Evolutionary conservation across 2,113 vertebrate genomes (phyloP), one percentile per base, ranked within the genome.

Genomic region (Tapirus terrestris): DNA sequence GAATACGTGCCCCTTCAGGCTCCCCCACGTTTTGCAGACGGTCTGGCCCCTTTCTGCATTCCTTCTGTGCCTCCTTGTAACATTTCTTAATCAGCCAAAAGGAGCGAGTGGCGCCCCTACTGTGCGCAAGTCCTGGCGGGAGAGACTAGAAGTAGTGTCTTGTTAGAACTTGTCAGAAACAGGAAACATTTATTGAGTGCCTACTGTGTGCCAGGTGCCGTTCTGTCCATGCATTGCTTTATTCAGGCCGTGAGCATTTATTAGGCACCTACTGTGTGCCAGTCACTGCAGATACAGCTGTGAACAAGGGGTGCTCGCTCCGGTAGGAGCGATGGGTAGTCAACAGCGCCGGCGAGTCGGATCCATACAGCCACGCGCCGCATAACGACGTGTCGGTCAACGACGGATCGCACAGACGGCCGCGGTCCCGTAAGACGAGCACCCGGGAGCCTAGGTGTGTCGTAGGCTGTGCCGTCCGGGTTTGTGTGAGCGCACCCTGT

Each of bases 271-370:
- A 36, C 53, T 89, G n/a, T 63, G 43, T 79, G 33, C 80, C 45
- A 16, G 68, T 43, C 48, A 4, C 29, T 48, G 29, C 36, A 45
- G 61, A 23, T 21, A 21, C 60, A 43, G 29, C 72, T 75, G 9
- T n/a, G 72, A 75, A 31, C 12, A 31, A 33, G 51, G 4, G 17
- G 43, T 31, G 51, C 23, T 65, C 12, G 0, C 48, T 83, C 16
- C 2, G 13, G 17, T 11, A 7, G 43, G 31, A 75, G 27, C 0
- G 1, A 33, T 36, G 80, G 39, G 0, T 33, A 18, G 4, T 39
- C 70, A 43, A 25, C 13, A 27, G 20, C 43, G 10, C 17, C 3
- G 31, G 4, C 29, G 23, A 33, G 33, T 53, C 1, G 33, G 39
- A 39, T 16, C n/a, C 4, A 8, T 56, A 3, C 51, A 53, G 51